Evolutionary conservation across 2,797 vertebrate genomes (phyloP).

Genomic region (Darevskia mixta): DNA sequence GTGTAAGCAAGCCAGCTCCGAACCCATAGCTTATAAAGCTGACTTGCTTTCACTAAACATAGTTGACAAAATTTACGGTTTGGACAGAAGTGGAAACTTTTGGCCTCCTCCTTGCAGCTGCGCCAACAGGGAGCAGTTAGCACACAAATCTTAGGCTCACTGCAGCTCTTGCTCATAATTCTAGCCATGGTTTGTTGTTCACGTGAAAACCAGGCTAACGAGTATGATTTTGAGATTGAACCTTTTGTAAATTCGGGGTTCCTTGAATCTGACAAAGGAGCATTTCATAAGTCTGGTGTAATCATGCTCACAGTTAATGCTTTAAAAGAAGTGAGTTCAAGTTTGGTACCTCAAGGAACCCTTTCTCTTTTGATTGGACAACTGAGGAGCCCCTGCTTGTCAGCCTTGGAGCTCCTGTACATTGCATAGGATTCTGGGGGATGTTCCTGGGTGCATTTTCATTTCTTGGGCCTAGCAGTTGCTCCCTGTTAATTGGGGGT

Average conservation of each 20-base stretch:
- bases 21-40: no score
- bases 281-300: not conserved
- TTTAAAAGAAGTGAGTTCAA: slow-evolving; percentile 2
- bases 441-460: not conserved
- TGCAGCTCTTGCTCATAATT: no score
- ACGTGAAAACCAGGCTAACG: no score
- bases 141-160: no score
- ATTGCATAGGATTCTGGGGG: not conserved
- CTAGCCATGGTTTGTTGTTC: no score
- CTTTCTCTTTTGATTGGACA: not conserved
- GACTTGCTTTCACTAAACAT: no score
- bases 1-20: no score
- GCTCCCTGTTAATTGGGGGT: not conserved
- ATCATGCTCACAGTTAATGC: not conserved
- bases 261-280: not conserved
- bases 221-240: not conserved
- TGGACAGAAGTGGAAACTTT: no score
- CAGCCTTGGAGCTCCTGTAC: not conserved
- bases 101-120: no score
- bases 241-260: not conserved
- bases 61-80: no score
- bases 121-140: no score
- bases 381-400: not conserved
- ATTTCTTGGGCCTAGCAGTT: no score
- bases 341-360: not conserved